These are phyloP conservation scores for Sinocyclocheilus anshuiensis DNA, from an alignment of 2,113 vertebrate genomes.

Conservation along the genomic window DNA sequence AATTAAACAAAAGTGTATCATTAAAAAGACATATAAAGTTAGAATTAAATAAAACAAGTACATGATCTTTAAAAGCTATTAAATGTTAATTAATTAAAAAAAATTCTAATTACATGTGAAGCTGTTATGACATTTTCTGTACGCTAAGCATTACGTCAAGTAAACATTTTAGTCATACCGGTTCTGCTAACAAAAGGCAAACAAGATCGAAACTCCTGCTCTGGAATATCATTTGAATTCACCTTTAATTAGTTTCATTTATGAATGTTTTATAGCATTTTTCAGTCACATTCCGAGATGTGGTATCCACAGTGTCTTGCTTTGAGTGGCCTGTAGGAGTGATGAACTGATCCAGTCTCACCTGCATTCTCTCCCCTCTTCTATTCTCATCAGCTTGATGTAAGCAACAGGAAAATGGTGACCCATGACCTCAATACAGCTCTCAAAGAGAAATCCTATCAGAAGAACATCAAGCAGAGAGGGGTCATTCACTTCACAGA, in stretches of 20 bases:
- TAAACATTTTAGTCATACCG: not conserved
- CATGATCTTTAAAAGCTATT: not conserved
- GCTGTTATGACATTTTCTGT: not conserved
- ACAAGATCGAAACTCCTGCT: not conserved
- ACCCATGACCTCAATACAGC: not conserved
- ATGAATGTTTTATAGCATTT: not conserved
- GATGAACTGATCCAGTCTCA: not conserved
- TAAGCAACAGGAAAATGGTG: not conserved
- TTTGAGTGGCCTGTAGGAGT: too few species aligned
- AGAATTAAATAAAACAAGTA: not conserved
- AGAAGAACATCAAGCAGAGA: not conserved
- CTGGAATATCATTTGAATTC: not conserved
- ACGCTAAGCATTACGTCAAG: not conserved
- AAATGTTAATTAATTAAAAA: not conserved
- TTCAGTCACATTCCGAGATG: not conserved
- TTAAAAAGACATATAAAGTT: not conserved
- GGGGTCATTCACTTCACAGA: constrained; percentile 23
- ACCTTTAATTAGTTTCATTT: constrained; percentile 12
- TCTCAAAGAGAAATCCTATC: constrained; percentile 44
- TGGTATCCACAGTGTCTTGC: too few species aligned
- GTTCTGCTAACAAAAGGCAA: not conserved
- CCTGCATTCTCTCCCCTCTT: constrained; percentile 11
- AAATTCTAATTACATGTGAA: not conserved
- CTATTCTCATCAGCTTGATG: constrained; percentile 36
- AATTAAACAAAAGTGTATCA: not conserved